Evolutionary conservation across 2,797 vertebrate genomes (phyloP).

Genomic region (Scolopax bukidnonensis): DNA sequence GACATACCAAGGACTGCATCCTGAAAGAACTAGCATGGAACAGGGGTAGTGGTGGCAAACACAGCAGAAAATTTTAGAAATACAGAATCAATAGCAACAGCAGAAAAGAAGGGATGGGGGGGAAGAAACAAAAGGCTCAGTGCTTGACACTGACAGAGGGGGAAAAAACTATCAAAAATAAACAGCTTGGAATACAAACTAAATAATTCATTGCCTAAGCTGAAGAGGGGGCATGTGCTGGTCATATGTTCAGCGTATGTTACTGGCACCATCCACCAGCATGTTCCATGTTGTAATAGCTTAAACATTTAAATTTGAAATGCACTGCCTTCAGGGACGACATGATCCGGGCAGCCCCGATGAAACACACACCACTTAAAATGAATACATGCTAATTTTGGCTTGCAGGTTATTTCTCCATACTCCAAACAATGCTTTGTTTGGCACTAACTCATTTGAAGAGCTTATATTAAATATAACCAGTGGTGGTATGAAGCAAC

Average conservation of each 20-base stretch:
- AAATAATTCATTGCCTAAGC: not conserved
- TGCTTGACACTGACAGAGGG: not conserved
- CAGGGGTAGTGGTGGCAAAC: not conserved
- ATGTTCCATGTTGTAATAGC: slow-evolving; percentile 55
- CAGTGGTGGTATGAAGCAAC: not conserved
- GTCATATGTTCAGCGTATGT: slow-evolving; percentile 59
- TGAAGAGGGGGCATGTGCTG: slow-evolving; percentile 45
- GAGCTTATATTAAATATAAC: not conserved
- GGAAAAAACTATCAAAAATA: not conserved
- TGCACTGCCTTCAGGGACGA: slow-evolving; percentile 56
- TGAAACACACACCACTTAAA: slow-evolving; percentile 34
- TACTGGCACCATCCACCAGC: slow-evolving; percentile 27
- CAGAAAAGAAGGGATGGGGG: not conserved
- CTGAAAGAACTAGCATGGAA: not conserved
- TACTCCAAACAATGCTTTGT: slow-evolving; percentile 59
- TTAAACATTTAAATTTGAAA: slow-evolving; percentile 43
- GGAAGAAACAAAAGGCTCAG: not conserved
- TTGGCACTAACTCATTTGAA: slow-evolving; percentile 11
- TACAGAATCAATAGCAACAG: not conserved
- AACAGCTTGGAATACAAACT: slow-evolving; percentile 46
- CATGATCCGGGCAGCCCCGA: slow-evolving; percentile 59
- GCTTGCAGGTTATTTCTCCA: slow-evolving; percentile 56
- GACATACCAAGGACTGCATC: not conserved
- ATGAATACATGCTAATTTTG: slow-evolving; percentile 41
- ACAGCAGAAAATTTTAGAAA: not conserved